Base-by-base conservation (phyloP, 2,888 invertebrate genomes). In the Diogma glabrata region DNA sequence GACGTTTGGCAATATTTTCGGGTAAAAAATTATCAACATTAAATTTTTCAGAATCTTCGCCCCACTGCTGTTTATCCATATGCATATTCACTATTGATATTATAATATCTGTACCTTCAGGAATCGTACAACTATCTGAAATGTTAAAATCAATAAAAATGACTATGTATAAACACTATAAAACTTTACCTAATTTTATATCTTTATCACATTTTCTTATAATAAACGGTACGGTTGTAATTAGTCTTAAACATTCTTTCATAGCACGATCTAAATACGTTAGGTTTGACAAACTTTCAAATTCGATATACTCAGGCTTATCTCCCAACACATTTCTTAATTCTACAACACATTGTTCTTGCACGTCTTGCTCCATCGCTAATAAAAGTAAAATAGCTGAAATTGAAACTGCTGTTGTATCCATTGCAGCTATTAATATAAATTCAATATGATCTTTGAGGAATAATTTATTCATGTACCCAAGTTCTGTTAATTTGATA, bases 1-100 rank as follows among this genome's bases (percentile, higher is more conserved):
- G 43, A 20, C 43, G 43, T 43, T 43, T 43, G 20, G 43, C 22
- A 14, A 43, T 9, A 5, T 43, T 43, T 10, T 43, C 43, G 14
- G 43, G 43, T 22, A 43, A 23, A 43, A 43, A 43, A 22, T 43
- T 22, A 22, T 43, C n/a, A 14, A 23, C 22, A 43, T 43, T n/a
- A 43, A 43, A 43, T 22, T 10, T 43, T 6, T 12, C 16, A 7
- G 43, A 3, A 43, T 43, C 23, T 43, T 43, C 22, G 14, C 43
- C 43, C 43, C 43, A 43, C 7, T 43, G 23, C 6, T 43, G 22
- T n/a, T n/a, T 43, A 14, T 23, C 20, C 10, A 8, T 7, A 43
- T 43, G 43, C n/a, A 43, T n/a, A 2, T 22, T 3, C 14, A n/a
- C 22, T 14, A 43, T 22, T 7, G 43, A 23, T 22, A 43, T 22